A percentile compares a stretch with the other conserved stretches of the same genome.
Evolutionary conservation across 1,140 invertebrate genomes (phyloP).

Genomic region (Proctacanthus coquilletti): DNA sequence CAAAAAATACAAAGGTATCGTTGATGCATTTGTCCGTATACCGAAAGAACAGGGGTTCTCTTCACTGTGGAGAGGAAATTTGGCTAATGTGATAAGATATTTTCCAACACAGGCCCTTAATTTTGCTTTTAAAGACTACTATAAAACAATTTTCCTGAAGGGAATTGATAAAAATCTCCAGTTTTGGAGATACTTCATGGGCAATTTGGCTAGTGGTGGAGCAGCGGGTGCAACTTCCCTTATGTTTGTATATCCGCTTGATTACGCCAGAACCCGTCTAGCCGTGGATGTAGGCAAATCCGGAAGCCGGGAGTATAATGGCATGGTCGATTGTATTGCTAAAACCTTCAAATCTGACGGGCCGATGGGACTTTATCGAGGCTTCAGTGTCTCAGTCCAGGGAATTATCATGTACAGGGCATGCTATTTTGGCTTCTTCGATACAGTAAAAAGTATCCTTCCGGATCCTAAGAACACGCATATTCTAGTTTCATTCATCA

Average conservation of each 20-base stretch:
- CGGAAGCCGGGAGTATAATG: slow-evolving; percentile 64
- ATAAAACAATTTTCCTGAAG: slow-evolving; percentile 35
- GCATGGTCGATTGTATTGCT: slow-evolving; percentile 65
- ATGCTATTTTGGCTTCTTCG: slow-evolving; percentile 86
- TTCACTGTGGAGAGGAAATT: slow-evolving; percentile 85
- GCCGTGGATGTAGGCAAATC: slow-evolving; percentile 71
- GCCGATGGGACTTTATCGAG: slow-evolving; percentile 69
- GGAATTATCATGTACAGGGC: slow-evolving; percentile 79
- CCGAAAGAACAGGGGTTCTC: slow-evolving; percentile 68
- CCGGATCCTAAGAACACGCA: slow-evolving; percentile 72
- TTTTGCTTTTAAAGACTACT: slow-evolving; percentile 86
- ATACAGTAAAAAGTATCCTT: slow-evolving; percentile 72
- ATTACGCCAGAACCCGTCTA: slow-evolving; percentile 82
- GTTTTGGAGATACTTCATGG: slow-evolving; percentile 70
- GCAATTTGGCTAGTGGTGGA: slow-evolving; percentile 84
- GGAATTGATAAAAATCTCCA: slow-evolving; percentile 70
- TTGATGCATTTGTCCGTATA: slow-evolving; percentile 41
- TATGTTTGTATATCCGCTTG: slow-evolving; percentile 86
- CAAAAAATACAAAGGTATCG: slow-evolving; percentile 59
- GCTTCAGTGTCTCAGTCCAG: slow-evolving; percentile 82
- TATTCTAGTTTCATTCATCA: slow-evolving; percentile 62
- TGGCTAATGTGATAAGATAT: slow-evolving; percentile 82
- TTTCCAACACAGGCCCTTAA: slow-evolving; percentile 93
- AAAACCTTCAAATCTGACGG: slow-evolving; percentile 83
- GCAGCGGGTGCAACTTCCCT: slow-evolving; percentile 84